Evolutionary conservation across 2,113 vertebrate species (phyloP), one percentile per base, ranked within the genome.

Genomic region (Capreolus pygargus): DNA sequence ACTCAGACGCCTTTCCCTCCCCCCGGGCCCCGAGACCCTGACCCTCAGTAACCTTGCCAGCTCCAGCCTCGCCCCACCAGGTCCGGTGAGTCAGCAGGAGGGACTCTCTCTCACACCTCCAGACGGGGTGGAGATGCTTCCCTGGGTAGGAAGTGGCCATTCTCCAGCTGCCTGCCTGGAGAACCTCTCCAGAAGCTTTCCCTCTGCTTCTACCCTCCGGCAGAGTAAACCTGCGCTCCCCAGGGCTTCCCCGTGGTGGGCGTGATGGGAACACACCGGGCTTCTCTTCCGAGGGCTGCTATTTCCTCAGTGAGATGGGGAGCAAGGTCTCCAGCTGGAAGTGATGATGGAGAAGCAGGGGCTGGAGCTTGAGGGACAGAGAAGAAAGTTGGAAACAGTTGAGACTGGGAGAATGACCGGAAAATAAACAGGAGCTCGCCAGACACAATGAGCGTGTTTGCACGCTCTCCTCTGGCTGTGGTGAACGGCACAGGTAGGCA

Each of bases 241-340:
- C 23, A 4, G 52, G 12, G 30, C 15, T 23, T 54, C 39, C 1
- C 30, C 25, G 0, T 3, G 33, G 39, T 2, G 5, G 50, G 19
- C 2, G 16, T 39, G 30, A 14, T 7, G n/a, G 19, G 16, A 50
- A 1, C 11, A 0, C 27, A 8, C 0, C 21, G 54, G 21, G 61
- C 3, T 74, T 58, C 43, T 86, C 45, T 60, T 81, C 54, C 6
- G 3, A 21, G 1, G 50, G 17, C 45, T 55, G 64, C 78, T 64
- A 0, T 23, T 82, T 74, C 55, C 52, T 81, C 27, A 33, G 14
- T 7, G 45, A 81, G 39, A 7, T 2, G 2, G 43, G 36, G n/a
- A 86, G 50, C 43, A 28, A 67, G 60, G 15, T 36, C 15, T 58
- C 28, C 60, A 45, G 8, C 64, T 82, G 61, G 30, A 70, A 60